Base-by-base conservation (phyloP, 2,113 vertebrate species). In the Cavia aperea region DNA sequence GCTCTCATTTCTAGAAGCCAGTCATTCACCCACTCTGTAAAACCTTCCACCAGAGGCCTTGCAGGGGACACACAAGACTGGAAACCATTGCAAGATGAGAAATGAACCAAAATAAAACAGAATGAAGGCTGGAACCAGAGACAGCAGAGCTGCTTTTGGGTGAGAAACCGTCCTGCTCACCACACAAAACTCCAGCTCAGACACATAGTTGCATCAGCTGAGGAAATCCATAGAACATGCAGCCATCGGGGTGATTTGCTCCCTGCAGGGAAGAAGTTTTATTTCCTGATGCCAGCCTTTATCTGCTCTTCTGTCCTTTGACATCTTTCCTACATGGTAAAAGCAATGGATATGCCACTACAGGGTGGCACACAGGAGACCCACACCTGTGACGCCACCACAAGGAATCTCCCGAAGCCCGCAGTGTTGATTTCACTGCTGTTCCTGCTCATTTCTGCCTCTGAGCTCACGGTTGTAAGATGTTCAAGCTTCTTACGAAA, bases 1-100 rank as follows among this genome's bases (percentile, higher is more conserved):
- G 73, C 56, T 94, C 90, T 94, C 81, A 84, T 15, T 92, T 94
- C 87, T 96, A 91, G 95, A 97, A 96, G 60, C 83, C 88, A 95
- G 92, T 89, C 95, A 95, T 79, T 92, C 92, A 43, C 86, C 81
- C 70, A 85, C 77, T 92, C 1, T 72, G 29, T 83, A 43, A 85
- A 96, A 88, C 51, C 94, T 93, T 70, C 95, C 31, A 62, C 49
- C 90, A 92, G 94, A 93, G 65, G 24, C 90, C 93, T 1, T 91
- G 88, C 72, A 93, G 91, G 60, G 78, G 86, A 96, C 62, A 91
- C 83, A 60, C 75, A 90, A 82, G 94, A 90, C 89, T 91, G 95
- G 68, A 92, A 90, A 81, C 83, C 78, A 70, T 73, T 95, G 95
- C 60, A 79, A 93, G 95, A 70, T 1, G 16, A 56, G 54, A 51